Base-by-base conservation (phyloP, 1,140 invertebrate species). In the Procambarus clarkii region DNA sequence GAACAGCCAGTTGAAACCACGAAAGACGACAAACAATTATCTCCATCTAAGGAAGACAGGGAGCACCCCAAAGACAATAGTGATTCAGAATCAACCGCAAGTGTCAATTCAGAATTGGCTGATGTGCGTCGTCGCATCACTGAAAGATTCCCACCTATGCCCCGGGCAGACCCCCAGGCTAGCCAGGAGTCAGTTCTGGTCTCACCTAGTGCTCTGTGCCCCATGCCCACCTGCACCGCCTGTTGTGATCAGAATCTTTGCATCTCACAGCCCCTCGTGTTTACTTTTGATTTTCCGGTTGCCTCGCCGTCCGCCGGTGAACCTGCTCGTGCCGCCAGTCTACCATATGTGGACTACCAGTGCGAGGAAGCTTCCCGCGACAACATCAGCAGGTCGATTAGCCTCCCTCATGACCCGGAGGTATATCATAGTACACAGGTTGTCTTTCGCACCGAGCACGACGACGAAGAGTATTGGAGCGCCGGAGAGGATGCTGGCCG, bases 111-210 rank as follows among this genome's bases (percentile, higher is more conserved):
- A 8, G 89, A 91, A 54, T 45, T 91, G 82, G 89, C 89, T 1
- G 89, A 91, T 44, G 89, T 91, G 18, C 81, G 89, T 13, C 89
- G 89, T n/a, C 81, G 89, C 7, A 80, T 91, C 74, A 91, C 82
- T 11, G 82, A 91, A 50, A 79, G 89, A 54, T 91, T 91, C 60
- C 89, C 89, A n/a, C 89, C 89, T 3, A 71, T 77, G 54, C 89
- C 89, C 21, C 81, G 89, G 13, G 80, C 81, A 3, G 89, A 79
- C 50, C 81, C 82, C 13, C 50, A 91, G 46, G 82, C 82, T 34
- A 91, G 89, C 58, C 89, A 91, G 77, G 89, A 91, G 89, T 91
- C 89, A 5, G 83, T 91, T 21, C 46, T 91, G 58, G 89, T 82
- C n/a, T 91, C 89, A 34, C 89, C 89, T 8, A 91, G 89, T 80